phyloP scores from a whole-genome alignment of 2,113 vertebrate species.

The Myotis lucifugus region DNA sequence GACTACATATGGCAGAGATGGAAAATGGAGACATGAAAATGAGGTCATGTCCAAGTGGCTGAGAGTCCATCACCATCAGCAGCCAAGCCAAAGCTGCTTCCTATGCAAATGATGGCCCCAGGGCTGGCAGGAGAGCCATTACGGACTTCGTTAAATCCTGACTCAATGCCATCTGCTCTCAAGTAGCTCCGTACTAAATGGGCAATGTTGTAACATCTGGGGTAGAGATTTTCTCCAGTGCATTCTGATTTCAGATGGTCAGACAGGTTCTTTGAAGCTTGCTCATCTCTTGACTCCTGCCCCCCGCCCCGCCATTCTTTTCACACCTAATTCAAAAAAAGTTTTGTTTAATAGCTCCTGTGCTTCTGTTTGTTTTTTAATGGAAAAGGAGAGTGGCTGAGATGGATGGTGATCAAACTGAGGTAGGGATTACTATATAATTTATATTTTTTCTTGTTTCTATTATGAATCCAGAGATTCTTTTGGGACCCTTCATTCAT shows the following conservation, averaged over 20 bases:
- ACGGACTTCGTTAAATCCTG: constrained; percentile 80
- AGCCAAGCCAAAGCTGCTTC: constrained; percentile 73
- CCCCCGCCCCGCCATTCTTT: background rate
- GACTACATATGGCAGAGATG: constrained; percentile 67
- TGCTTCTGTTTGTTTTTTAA: constrained; percentile 28
- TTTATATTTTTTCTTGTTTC: constrained; percentile 8
- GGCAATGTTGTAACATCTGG: constrained; percentile 75
- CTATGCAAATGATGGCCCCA: constrained; percentile 75
- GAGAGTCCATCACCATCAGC: constrained; percentile 58
- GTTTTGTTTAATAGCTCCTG: background rate
- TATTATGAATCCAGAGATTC: constrained; percentile 1
- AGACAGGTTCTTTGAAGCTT: constrained; percentile 59
- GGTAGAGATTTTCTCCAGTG: constrained; percentile 74
- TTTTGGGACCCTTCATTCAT: background rate
- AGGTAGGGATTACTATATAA: background rate
- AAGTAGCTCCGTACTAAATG: constrained; percentile 71
- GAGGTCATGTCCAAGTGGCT: constrained; percentile 71
- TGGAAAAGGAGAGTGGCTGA: background rate
- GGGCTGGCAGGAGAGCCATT: constrained; percentile 75
- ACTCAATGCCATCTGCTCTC: constrained; percentile 80
- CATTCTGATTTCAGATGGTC: constrained; percentile 70
- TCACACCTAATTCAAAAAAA: background rate
- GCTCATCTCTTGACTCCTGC: background rate
- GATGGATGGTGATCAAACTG: background rate
- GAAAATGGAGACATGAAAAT: constrained; percentile 77